Evolutionary conservation across 2,888 invertebrate genomes (phyloP).

Genomic region (Rotaria magnacalcarata): DNA sequence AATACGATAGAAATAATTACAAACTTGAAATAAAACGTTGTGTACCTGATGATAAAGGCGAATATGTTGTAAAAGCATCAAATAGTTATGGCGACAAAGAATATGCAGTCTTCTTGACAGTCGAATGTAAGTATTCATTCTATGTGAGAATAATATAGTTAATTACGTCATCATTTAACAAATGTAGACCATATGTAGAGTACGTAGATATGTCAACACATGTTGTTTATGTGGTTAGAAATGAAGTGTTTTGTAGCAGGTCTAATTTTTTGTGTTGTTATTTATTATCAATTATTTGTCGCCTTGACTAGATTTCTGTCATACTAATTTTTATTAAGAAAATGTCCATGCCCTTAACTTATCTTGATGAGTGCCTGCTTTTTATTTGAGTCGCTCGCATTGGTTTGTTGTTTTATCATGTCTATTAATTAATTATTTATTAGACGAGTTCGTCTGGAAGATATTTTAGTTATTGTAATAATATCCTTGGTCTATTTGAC

Average conservation of each 20-base stretch:
- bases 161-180: not conserved
- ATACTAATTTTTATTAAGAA: too few relatives aligned
- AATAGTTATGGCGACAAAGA: constrained; percentile 91
- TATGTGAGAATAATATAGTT: not conserved
- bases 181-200: not conserved
- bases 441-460: too few relatives aligned
- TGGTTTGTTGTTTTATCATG: too few relatives aligned
- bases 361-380: too few relatives aligned
- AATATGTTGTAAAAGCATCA: constrained; percentile 90
- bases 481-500: not conserved
- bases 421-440: too few relatives aligned
- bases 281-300: too few relatives aligned
- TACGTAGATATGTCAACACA: not conserved
- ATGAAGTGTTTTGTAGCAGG: too few relatives aligned
- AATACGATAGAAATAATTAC: constrained; percentile 43
- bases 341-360: too few relatives aligned
- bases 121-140: constrained; percentile 65
- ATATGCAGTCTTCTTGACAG: constrained; percentile 90
- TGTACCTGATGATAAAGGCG: constrained; percentile 78
- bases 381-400: too few relatives aligned
- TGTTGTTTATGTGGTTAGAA: not conserved
- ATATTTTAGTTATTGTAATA: not conserved
- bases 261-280: too few relatives aligned
- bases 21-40: constrained; percentile 43
- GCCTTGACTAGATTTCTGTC: too few relatives aligned